Percentiles rank a stretch among this genome's conserved stretches.
Conservation (phyloP, 2,113 vertebrate species). For the Manacus vitellinus region DNA sequence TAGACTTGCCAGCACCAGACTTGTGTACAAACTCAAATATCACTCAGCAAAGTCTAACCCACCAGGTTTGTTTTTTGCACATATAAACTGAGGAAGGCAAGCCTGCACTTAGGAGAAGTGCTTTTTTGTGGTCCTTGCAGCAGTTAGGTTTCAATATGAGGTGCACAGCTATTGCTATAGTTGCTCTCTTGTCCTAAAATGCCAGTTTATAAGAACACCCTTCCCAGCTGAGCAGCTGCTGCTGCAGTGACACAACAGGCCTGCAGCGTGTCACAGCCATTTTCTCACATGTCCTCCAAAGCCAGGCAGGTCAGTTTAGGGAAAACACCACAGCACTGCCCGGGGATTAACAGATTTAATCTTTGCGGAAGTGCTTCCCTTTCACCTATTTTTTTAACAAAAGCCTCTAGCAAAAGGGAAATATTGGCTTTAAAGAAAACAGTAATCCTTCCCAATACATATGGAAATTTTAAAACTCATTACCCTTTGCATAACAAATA, state of each 20-base stretch:
- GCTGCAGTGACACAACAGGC: background rate
- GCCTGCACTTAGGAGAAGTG: background rate
- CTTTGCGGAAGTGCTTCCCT: background rate
- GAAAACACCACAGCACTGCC: background rate
- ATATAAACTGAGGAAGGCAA: background rate
- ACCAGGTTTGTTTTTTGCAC: background rate
- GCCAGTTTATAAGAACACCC: background rate
- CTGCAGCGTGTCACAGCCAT: background rate
- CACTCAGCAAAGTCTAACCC: background rate
- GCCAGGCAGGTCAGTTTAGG: rapidly evolving
- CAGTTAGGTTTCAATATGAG: background rate
- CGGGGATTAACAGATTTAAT: background rate
- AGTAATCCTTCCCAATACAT: background rate
- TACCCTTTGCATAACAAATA: background rate
- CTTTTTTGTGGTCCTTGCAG: background rate
- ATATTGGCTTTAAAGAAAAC: background rate
- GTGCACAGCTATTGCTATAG: background rate
- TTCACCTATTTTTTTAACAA: background rate
- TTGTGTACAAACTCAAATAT: background rate
- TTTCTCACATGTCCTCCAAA: background rate
- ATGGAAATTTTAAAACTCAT: background rate
- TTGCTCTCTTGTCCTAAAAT: background rate
- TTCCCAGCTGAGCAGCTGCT: background rate
- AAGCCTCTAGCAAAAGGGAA: background rate
- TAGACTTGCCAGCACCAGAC: background rate